Conservation (phyloP, 2,113 vertebrate genomes). For the Corythornis cristatus region DNA sequence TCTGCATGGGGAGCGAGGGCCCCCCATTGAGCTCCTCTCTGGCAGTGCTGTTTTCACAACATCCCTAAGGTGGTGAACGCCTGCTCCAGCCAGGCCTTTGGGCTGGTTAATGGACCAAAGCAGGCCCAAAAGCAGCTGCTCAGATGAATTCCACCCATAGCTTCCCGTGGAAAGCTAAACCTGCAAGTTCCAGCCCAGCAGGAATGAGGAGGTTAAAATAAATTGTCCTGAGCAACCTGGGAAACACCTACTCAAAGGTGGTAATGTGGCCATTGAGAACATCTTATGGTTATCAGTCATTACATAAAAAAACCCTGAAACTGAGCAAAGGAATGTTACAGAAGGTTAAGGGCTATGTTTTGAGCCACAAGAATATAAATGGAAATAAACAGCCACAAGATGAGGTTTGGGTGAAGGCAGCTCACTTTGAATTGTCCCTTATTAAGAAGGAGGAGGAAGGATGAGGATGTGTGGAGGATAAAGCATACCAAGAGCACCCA, state of each 20-base stretch:
- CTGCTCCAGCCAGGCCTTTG: background rate
- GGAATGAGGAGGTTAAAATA: background rate
- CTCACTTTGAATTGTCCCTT: background rate
- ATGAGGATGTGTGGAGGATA: rapidly evolving
- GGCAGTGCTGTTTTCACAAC: background rate
- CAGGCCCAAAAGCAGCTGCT: background rate
- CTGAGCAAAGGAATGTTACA: rapidly evolving
- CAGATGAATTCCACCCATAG: background rate
- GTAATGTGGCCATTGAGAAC: background rate
- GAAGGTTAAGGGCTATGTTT: background rate
- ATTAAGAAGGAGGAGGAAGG: background rate
- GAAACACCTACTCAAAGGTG: background rate
- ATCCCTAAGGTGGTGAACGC: background rate
- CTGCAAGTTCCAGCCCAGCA: background rate
- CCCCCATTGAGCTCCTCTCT: background rate
- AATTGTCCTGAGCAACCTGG: background rate
- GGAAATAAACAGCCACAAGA: background rate
- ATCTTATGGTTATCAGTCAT: background rate
- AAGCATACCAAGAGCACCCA: background rate
- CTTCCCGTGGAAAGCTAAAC: background rate
- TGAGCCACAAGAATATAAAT: background rate
- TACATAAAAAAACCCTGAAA: background rate
- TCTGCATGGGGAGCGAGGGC: background rate
- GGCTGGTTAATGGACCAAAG: background rate
- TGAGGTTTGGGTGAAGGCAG: background rate